A percentile compares a stretch with the other conserved stretches of the same genome.
These are phyloP conservation scores for Salmo trutta DNA, from an alignment of 2,797 vertebrate genomes.

Conservation along the genomic window DNA sequence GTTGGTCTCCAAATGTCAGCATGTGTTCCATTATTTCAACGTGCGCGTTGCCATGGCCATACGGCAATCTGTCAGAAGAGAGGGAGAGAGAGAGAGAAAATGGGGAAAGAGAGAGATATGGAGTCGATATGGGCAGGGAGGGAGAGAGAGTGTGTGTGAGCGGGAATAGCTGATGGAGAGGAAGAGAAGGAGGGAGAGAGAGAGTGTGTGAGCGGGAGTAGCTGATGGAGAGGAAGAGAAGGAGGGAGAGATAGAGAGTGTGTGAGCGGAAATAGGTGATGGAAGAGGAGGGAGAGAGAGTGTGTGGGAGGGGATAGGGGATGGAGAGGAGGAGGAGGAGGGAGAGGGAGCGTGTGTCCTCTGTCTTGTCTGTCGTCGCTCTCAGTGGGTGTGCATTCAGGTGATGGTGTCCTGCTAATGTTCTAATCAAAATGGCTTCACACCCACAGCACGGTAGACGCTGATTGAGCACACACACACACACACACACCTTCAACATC, in stretches of 20 bases:
- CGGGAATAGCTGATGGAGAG: neutral
- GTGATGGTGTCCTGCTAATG: conserved; percentile 67
- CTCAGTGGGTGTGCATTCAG: conserved; percentile 43
- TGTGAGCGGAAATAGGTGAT: neutral
- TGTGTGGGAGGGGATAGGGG: neutral
- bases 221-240: neutral
- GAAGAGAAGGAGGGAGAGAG: neutral
- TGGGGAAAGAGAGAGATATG: neutral
- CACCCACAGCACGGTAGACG: conserved; percentile 30
- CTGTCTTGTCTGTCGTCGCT: conserved; percentile 33
- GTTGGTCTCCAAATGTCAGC: neutral
- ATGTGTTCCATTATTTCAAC: neutral
- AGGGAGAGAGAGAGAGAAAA: neutral
- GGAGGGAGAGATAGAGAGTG: neutral
- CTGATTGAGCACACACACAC: conserved; percentile 2
- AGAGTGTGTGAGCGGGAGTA: neutral
- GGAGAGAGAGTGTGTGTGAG: neutral
- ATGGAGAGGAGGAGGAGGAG: neutral
- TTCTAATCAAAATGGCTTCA: conserved; percentile 65
- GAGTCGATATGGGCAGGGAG: neutral
- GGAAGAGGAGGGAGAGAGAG: neutral
- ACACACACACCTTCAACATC: neutral
- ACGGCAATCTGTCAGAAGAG: neutral
- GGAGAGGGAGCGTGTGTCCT: conserved; percentile 14
- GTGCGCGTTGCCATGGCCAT: neutral